Percentiles rank a stretch among this genome's conserved stretches.
phyloP scores from a whole-genome alignment of 1,140 invertebrate genomes.

The Atta colombica region DNA sequence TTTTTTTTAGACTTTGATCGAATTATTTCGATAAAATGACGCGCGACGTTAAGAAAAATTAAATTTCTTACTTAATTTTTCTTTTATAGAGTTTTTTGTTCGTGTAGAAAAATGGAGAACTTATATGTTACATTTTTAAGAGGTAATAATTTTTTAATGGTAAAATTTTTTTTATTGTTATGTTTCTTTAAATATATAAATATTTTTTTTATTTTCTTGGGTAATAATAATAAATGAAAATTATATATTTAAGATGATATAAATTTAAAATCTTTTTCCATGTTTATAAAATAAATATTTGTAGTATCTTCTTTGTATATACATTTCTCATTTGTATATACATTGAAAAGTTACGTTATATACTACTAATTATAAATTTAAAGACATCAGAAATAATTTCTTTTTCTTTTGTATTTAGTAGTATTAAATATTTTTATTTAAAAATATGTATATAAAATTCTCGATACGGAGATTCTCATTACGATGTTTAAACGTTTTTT shows the following conservation, averaged over 20 bases:
- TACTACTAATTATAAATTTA: too few species aligned
- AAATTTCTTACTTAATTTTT: conserved; percentile 23
- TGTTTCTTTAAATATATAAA: background rate
- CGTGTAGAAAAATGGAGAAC: background rate
- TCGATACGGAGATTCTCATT: too few species aligned
- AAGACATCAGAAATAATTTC: too few species aligned
- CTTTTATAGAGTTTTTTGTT: conserved; percentile 6
- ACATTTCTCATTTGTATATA: too few species aligned
- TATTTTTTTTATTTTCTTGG: too few species aligned
- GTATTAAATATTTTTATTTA: too few species aligned
- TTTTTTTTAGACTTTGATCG: conserved; percentile 37
- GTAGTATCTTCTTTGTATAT: background rate
- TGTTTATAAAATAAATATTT: background rate
- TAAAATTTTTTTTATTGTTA: background rate
- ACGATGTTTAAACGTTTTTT: too few species aligned
- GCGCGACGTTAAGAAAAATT: conserved; percentile 32
- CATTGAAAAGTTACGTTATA: too few species aligned
- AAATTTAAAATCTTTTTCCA: background rate
- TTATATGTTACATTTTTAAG: background rate
- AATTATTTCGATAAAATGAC: conserved; percentile 39
- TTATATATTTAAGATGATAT: background rate
- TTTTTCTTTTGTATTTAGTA: too few species aligned
- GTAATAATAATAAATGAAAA: background rate
- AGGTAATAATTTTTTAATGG: background rate
- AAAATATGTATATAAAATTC: too few species aligned